Evolutionary conservation across 2,113 vertebrate species (phyloP), one percentile per base, ranked within the genome.

Genomic region (Corythornis vintsioides): DNA sequence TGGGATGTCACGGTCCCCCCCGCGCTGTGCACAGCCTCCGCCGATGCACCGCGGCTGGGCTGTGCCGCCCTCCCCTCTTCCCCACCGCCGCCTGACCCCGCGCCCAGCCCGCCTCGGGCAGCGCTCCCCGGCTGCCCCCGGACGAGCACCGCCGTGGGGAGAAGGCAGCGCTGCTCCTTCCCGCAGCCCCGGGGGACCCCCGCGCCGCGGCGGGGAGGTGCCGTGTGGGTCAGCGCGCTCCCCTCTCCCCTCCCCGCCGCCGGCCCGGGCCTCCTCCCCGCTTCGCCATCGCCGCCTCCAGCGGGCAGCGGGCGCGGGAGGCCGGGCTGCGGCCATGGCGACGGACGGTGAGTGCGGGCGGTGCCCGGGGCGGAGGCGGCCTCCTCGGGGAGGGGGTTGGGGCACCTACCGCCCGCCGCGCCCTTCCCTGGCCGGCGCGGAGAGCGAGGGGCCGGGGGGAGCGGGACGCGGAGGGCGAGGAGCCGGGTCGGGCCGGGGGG

Each of bases 331-430:
- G 59, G 85, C 67, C 67, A 66, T 80, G 69, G 76, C 25, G 76
- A 52, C 60, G 84, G 33, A 28, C 14, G 71, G 92, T 92, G 90
- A 40, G 85, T 60, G 81, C 53, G 69, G 89, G 74, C 19, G 57
- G 86, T 5, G 70, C 64, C 76, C 55, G 60, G 26, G 70, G 94
- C 86, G 76, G 81, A 85, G 86, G 89, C 73, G 77, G 78, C 78
- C 57, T 91, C 35, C 8, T 35, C 40, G 69, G 88, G 71, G 53
- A 48, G 21, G 50, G 25, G 29, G 52, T 7, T 52, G 11, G 7
- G 80, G 38, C 15, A 15, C 12, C 61, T 22, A 56, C 45, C 21
- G 24, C 38, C 18, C 43, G 38, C 47, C 38, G 60, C 73, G 43
- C 74, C 76, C 74, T 9, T 53, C 50, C 38, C 38, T 21, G 29